A percentile compares a stretch with the other conserved stretches of the same genome.
These are phyloP conservation scores for Vireo altiloquus DNA, from an alignment of 2,113 vertebrate species.

Conservation along the genomic window DNA sequence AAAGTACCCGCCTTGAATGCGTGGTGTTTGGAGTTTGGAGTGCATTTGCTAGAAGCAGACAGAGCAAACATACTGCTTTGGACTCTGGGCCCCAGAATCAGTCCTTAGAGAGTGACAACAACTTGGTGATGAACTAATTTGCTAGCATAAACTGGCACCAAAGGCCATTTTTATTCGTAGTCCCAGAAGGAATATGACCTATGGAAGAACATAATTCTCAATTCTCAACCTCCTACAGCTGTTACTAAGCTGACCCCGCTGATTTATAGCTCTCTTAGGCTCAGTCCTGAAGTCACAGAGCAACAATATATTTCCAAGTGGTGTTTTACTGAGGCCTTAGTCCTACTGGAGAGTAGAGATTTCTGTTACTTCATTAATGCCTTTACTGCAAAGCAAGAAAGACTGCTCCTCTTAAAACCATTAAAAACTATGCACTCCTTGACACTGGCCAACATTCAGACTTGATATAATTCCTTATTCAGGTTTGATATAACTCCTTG, in stretches of 20 bases:
- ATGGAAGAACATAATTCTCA: neutral
- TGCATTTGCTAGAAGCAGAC: neutral
- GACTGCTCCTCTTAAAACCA: neutral
- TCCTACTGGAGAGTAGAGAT: neutral
- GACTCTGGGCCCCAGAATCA: neutral
- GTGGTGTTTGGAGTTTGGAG: neutral
- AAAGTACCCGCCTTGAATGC: fast-evolving
- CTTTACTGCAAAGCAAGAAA: neutral
- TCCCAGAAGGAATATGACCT: neutral
- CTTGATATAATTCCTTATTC: neutral
- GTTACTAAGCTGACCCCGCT: neutral
- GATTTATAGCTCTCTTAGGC: neutral
- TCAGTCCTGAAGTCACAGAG: neutral
- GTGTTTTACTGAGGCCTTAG: neutral
- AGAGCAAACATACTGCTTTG: neutral
- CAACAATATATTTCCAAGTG: neutral
- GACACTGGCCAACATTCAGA: neutral
- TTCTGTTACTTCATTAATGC: neutral
- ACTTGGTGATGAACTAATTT: neutral
- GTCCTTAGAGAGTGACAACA: neutral
- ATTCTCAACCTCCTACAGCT: neutral
- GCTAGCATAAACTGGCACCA: neutral
- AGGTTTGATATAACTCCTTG: neutral
- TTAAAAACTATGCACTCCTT: neutral
- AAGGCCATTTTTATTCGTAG: neutral